A percentile compares a stretch with the other conserved stretches of the same genome.
phyloP scores from a whole-genome alignment of 2,113 vertebrate species.

The Hymenochirus boettgeri region DNA sequence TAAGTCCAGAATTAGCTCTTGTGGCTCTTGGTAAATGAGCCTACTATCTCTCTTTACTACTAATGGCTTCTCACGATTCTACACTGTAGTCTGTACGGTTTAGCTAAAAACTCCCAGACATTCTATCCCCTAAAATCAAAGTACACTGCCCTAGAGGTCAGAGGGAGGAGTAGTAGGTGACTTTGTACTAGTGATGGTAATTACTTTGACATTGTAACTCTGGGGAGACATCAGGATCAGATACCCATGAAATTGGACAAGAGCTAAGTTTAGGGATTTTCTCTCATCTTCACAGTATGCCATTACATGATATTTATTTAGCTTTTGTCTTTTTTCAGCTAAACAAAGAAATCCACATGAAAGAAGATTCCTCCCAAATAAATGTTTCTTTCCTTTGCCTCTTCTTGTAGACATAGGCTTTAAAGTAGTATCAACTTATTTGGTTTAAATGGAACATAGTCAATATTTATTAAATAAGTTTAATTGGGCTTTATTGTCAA shows the following conservation, averaged over 20 bases:
- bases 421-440: no score
- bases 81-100: neutral
- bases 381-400: no score
- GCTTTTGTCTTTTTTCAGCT: neutral
- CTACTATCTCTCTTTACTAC: no score
- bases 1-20: no score
- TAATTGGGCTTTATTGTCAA: no score
- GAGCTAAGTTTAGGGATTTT: neutral
- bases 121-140: conserved; percentile 20
- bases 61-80: conserved; percentile 39
- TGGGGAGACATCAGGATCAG: conserved; percentile 12
- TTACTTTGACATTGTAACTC: conserved; percentile 19
- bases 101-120: conserved; percentile 6
- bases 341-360: neutral
- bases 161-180: conserved; percentile 17
- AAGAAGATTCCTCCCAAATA: neutral
- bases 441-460: no score
- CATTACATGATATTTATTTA: neutral
- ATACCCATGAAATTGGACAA: conserved; percentile 35
- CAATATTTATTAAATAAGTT: no score
- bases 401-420: neutral
- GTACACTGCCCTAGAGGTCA: conserved; percentile 19
- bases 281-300: conserved; percentile 8
- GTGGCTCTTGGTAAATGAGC: no score
- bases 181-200: conserved; percentile 9